Conservation (phyloP, 2,888 invertebrate species). For the Xylophagus ater region DNA sequence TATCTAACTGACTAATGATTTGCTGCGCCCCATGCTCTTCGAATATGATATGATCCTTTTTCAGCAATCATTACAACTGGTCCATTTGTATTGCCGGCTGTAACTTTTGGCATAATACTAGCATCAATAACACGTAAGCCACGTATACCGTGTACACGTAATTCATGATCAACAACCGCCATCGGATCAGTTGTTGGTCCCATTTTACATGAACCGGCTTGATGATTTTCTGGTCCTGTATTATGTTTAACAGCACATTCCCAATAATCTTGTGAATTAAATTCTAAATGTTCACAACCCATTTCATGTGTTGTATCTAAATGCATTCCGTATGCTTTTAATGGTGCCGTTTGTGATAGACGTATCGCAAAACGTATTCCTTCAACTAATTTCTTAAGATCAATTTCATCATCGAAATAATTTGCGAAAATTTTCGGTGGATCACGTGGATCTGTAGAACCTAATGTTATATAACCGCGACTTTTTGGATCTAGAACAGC, state of each 20-base stretch:
- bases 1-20: too few species aligned
- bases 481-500: constrained; percentile 79
- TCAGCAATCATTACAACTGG: constrained; percentile 74
- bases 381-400: constrained; percentile 67
- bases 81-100: constrained; percentile 66
- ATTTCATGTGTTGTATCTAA: constrained; percentile 59
- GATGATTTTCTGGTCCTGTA: constrained; percentile 74
- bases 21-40: constrained; percentile 36
- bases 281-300: constrained; percentile 64
- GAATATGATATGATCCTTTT: constrained; percentile 42
- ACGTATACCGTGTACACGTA: constrained; percentile 50
- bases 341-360: constrained; percentile 56
- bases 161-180: constrained; percentile 62
- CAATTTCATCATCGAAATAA: constrained; percentile 48
- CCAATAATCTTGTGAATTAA: constrained; percentile 65
- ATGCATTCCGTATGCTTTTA: constrained; percentile 58
- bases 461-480: constrained; percentile 63
- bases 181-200: constrained; percentile 56
- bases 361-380: constrained; percentile 70
- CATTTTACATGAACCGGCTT: constrained; percentile 75
- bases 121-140: constrained; percentile 65
- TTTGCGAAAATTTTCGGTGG: constrained; percentile 79
- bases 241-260: constrained; percentile 56
- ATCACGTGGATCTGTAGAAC: constrained; percentile 64
- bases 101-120: constrained; percentile 67